phyloP scores from a whole-genome alignment of 2,888 invertebrate species.

The Napeogenes inachia region DNA sequence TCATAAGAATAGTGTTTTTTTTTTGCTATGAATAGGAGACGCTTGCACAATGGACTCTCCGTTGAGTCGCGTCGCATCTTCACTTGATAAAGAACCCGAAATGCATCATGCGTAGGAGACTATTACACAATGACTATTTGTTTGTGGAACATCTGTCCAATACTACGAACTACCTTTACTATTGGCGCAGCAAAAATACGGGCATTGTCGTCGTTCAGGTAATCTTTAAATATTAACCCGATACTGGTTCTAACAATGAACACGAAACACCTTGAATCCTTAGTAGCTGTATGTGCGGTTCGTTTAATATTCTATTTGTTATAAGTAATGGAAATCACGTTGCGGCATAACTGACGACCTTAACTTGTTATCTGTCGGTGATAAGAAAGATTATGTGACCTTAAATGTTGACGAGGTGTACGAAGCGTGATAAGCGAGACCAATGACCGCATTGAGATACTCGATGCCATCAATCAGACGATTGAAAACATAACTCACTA shows the following conservation, averaged over 20 bases:
- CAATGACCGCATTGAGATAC: constrained; percentile 66
- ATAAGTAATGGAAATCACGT: constrained; percentile 34
- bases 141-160: constrained; percentile 70
- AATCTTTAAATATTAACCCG: constrained; percentile 74
- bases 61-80: constrained; percentile 58
- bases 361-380: constrained; percentile 61
- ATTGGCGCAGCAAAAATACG: constrained; percentile 60
- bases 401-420: constrained; percentile 65
- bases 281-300: constrained; percentile 30
- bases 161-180: constrained; percentile 39
- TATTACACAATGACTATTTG: constrained; percentile 57
- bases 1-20: constrained; percentile 60
- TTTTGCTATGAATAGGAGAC: constrained; percentile 57
- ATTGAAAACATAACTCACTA: no score
- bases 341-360: constrained; percentile 64
- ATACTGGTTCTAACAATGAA: constrained; percentile 58
- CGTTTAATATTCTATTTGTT: constrained; percentile 13
- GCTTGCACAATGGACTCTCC: constrained; percentile 68
- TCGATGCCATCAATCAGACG: not conserved
- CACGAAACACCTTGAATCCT: constrained; percentile 65
- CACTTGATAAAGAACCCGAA: constrained; percentile 55
- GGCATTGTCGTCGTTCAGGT: constrained; percentile 60
- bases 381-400: constrained; percentile 71
- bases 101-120: constrained; percentile 73
- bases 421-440: constrained; percentile 59